A percentile compares a stretch with the other conserved stretches of the same genome.
phyloP scores from a whole-genome alignment of 1,140 invertebrate species.

The Lethrus apterus region DNA sequence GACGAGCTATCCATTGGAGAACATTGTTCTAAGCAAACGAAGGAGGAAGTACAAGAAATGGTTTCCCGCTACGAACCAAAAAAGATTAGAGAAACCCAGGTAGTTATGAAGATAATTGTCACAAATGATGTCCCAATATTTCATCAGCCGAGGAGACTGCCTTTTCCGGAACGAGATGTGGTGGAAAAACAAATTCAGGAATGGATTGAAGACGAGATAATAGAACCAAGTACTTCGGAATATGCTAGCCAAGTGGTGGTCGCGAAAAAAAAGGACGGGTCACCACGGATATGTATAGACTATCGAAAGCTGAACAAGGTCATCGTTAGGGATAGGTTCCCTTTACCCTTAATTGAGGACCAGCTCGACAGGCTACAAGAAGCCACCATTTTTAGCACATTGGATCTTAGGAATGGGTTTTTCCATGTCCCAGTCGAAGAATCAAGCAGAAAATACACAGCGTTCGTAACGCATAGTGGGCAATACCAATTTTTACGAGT shows the following conservation, averaged over 20 bases:
- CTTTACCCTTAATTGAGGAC: slow-evolving; percentile 24
- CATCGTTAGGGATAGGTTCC: slow-evolving; percentile 23
- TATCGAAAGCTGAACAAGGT: slow-evolving; percentile 27
- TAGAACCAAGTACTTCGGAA: slow-evolving; percentile 30
- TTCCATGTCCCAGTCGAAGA: slow-evolving; percentile 18
- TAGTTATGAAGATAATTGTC: slow-evolving; percentile 21
- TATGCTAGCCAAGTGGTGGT: slow-evolving; percentile 42
- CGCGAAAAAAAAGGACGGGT: slow-evolving; percentile 22
- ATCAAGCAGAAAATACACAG: slow-evolving; percentile 12
- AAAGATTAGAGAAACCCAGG: slow-evolving; percentile 11
- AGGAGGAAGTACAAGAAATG: slow-evolving; percentile 15
- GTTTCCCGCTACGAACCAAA: slow-evolving; percentile 15
- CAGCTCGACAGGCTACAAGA: slow-evolving; percentile 19
- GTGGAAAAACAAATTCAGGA: slow-evolving; percentile 31
- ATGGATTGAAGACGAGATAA: slow-evolving; percentile 30
- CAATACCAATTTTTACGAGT: slow-evolving; percentile 10
- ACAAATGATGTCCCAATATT: slow-evolving; percentile 28
- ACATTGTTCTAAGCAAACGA: background rate
- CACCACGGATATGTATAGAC: slow-evolving; percentile 20
- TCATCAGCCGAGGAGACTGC: slow-evolving; percentile 30
- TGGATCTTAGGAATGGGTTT: slow-evolving; percentile 21
- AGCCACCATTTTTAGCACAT: slow-evolving; percentile 17
- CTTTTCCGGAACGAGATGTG: slow-evolving; percentile 23
- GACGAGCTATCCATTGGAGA: background rate
- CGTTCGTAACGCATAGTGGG: slow-evolving; percentile 9